These are phyloP conservation scores for Chamaetylas fuelleborni DNA, from an alignment of 2,113 vertebrate species.

Conservation along the genomic window DNA sequence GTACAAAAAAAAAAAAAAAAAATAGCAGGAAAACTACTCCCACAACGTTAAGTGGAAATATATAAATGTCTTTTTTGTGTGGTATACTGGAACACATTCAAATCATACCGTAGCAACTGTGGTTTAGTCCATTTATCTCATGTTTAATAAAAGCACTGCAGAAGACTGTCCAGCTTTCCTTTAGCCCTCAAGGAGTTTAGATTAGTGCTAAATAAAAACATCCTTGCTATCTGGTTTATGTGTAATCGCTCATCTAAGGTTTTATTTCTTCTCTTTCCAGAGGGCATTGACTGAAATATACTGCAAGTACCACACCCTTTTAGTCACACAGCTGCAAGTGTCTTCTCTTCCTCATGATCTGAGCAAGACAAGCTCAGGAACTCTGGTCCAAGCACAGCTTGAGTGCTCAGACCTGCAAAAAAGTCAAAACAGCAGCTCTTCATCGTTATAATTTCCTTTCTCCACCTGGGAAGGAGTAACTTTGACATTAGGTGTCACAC, in stretches of 20 bases:
- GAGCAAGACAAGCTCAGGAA: background rate
- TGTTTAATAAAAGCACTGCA: background rate
- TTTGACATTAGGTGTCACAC: background rate
- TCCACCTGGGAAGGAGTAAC: background rate
- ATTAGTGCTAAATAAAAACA: background rate
- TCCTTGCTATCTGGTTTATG: background rate
- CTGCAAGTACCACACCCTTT: background rate
- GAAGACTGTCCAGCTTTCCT: background rate
- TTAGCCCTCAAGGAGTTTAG: background rate
- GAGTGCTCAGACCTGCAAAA: background rate
- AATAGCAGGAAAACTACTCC: background rate
- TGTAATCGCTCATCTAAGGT: background rate
- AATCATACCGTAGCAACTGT: background rate
- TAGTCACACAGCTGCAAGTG: background rate
- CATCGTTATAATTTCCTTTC: background rate
- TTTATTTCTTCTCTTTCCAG: background rate
- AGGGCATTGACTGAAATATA: rapidly evolving
- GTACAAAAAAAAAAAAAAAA: background rate
- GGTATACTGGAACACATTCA: background rate
- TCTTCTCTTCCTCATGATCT: background rate
- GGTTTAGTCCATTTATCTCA: background rate
- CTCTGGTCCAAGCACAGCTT: too few species aligned
- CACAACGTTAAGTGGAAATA: background rate
- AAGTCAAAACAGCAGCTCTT: background rate
- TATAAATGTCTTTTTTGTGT: background rate